These are phyloP conservation scores for Criorhina ranunculi DNA, from an alignment of 2,888 invertebrate species.

Conservation along the genomic window DNA sequence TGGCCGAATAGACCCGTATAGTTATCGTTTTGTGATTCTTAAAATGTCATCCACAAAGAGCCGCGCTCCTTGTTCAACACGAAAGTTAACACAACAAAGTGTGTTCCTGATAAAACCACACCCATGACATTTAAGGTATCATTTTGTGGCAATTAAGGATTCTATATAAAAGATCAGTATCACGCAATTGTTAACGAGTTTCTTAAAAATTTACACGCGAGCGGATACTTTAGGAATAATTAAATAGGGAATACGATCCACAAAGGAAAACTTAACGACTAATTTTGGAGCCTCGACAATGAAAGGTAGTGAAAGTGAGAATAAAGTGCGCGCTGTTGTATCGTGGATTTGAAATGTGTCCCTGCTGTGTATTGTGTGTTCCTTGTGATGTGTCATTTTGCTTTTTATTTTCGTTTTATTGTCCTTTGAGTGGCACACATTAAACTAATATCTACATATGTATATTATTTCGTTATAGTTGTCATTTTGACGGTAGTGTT, in stretches of 20 bases:
- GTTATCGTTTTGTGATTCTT: constrained; percentile 47
- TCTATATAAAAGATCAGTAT: constrained; percentile 66
- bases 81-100: constrained; percentile 30
- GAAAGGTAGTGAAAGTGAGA: constrained; percentile 56
- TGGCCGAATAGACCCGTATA: constrained; percentile 3
- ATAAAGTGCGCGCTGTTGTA: not conserved
- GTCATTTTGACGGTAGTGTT: constrained; percentile 61
- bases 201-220: constrained; percentile 52
- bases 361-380: constrained; percentile 10
- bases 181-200: constrained; percentile 46
- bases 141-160: constrained; percentile 4
- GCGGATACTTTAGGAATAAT: constrained; percentile 42
- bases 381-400: not conserved
- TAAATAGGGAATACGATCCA: constrained; percentile 36
- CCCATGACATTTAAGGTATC: constrained; percentile 19
- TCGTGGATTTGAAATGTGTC: not conserved
- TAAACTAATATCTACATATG: not conserved
- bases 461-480: constrained; percentile 52
- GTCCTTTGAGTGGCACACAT: not conserved
- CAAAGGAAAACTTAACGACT: constrained; percentile 34
- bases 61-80: constrained; percentile 64
- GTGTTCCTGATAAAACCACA: constrained; percentile 60
- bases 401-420: not conserved
- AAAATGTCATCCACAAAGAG: constrained; percentile 62
- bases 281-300: constrained; percentile 55